phyloP scores from a whole-genome alignment of 1,140 invertebrate species.

The Coelopa frigida region DNA sequence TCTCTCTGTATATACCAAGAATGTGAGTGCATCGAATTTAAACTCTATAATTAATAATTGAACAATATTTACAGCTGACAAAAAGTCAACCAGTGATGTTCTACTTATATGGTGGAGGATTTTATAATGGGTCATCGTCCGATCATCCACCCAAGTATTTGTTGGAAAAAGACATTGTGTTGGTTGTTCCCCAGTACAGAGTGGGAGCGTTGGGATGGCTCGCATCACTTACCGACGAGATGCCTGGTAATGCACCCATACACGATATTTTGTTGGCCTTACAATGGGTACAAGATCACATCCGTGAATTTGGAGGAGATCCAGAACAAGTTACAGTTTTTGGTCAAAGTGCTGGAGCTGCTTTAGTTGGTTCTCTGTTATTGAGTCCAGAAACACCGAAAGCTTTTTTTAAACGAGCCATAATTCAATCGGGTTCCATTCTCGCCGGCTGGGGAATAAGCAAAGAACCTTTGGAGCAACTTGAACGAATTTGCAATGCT shows the following conservation, averaged over 20 bases:
- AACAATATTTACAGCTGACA: constrained; percentile 22
- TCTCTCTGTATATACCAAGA: constrained; percentile 37
- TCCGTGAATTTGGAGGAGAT: constrained; percentile 59
- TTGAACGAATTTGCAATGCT: constrained; percentile 21
- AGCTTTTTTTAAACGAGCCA: constrained; percentile 26
- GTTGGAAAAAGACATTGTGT: constrained; percentile 64
- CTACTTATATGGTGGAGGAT: constrained; percentile 42
- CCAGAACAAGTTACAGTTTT: constrained; percentile 46
- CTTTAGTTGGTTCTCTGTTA: constrained; percentile 28
- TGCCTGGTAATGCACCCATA: constrained; percentile 37
- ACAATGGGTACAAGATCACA: constrained; percentile 57
- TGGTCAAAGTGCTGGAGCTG: constrained; percentile 38
- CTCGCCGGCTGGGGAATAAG: constrained; percentile 30
- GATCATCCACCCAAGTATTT: constrained; percentile 66
- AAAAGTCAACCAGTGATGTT: constrained; percentile 36
- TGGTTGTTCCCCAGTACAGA: constrained; percentile 76
- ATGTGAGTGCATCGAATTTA: constrained; percentile 19
- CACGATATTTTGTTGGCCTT: constrained; percentile 45
- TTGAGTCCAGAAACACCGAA: constrained; percentile 29
- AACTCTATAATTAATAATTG: neutral
- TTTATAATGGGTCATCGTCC: constrained; percentile 43
- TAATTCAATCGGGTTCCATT: constrained; percentile 41
- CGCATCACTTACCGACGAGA: constrained; percentile 36
- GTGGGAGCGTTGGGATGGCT: constrained; percentile 53
- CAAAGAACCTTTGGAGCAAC: constrained; percentile 23